Base-by-base conservation (phyloP, 2,888 invertebrate genomes). In the Acronicta leporina region DNA sequence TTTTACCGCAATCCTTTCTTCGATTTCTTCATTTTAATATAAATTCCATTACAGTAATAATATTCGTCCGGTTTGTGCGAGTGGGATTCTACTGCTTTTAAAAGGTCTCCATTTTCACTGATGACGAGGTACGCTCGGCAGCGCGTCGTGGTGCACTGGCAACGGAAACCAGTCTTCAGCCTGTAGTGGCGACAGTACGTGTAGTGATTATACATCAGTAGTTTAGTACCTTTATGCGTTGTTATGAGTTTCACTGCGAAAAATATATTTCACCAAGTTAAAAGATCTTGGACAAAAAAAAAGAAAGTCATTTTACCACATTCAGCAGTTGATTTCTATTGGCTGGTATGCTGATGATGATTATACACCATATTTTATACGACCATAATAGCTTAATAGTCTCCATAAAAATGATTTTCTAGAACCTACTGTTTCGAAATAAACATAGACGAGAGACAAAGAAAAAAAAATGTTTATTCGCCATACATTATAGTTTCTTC, bases 41-140 rank as follows among this genome's bases (percentile, higher is more conserved):
- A 51, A 14, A 42, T 41, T 1, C 50, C 50, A 25, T 27, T 7
- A 43, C 25, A 9, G 16, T 10, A 14, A 11, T 42, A 51, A 40
- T 60, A 73, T 9, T 33, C 11, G 1, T 64, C 41, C 0, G 63
- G 50, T 5, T 14, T 30, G 15, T 76, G 76, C 0, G 47, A 63
- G 33, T 77, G 75, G 2, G 13, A 42, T 11, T 58, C 63, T 10
- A 54, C 46, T 5, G 27, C 33, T 43, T 48, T 75, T 14, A 68
- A 4, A 5, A 73, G 27, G 5, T 5, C 14, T 16, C 48, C 59
- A 40, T 49, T 45, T n/a, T 45, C 47, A 20, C 45, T 54, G 15
- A 66, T 38, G 35, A 69, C 48, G 11, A 66, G 14, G 33, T 46
- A 64, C 0, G 62, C 61, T 2, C 43, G 47, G 46, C 66, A 67